Evolutionary conservation across 2,888 invertebrate species (phyloP), one percentile per base, ranked within the genome.

Genomic region (Limnephilus lunatus): DNA sequence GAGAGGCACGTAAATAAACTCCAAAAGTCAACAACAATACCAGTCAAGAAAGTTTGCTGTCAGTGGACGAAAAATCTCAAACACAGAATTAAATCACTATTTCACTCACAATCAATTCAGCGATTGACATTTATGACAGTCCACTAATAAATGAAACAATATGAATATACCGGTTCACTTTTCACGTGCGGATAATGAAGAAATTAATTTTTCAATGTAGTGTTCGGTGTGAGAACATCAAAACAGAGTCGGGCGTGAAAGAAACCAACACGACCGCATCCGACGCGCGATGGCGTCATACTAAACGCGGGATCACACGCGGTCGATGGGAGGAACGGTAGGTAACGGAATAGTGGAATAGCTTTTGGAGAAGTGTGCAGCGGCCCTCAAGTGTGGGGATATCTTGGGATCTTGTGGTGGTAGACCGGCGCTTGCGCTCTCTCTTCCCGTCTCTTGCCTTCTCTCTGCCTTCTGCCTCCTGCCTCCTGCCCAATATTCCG

Each of bases 221-320:
- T 89, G 80, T 89, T 89, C 80, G 88, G 15, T 89, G 88, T 81
- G 44, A 86, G 39, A 81, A 87, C 87, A 19, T 48, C 87, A 53
- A 53, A 31, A 53, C 88, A 39, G n/a, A n/a, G n/a, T 11, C 11
- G 31, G 32, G 44, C 81, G 30, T 31, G n/a, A 80, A 53, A 19
- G 15, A 3, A 35, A 15, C 25, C 7, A 68, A 85, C 39, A 91
- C 92, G 35, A 91, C 91, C 91, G 88, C 89, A 68, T 83, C 80
- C n/a, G 89, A 89, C 87, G 92, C 92, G 91, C 92, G 92, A 90
- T 90, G 91, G 91, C 91, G 91, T 91, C 90, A 91, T 86, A 90
- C 92, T 92, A 53, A 83, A 53, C 85, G 82, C 89, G 81, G 81
- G 85, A 81, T 88, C 39, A 90, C 91, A 91, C 92, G 91, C 90